These are phyloP conservation scores for Hafferia zeledoni DNA, from an alignment of 2,797 vertebrate species.

Conservation along the genomic window DNA sequence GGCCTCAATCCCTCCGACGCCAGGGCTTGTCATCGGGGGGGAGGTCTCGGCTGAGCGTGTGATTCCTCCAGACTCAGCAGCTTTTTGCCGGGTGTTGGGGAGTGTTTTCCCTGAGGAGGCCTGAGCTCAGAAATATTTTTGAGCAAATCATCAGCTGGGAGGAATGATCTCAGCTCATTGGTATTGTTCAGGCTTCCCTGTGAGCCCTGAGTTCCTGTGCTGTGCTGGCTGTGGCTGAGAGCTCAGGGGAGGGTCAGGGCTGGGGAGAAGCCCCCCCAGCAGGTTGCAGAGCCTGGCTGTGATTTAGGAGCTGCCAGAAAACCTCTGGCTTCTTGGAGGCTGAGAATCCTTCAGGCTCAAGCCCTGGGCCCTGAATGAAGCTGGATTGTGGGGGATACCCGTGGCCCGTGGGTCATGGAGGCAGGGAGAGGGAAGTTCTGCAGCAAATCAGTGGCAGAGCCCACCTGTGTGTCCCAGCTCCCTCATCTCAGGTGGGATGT, in stretches of 20 bases:
- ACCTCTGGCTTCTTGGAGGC: neutral
- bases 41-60: neutral
- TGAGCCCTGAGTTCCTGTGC: neutral
- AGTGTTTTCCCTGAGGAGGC: neutral
- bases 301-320: neutral
- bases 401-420: rapidly evolving
- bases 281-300: neutral
- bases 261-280: neutral
- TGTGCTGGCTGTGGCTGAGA: rapidly evolving
- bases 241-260: rapidly evolving
- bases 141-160: neutral
- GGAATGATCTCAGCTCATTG: neutral
- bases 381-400: neutral
- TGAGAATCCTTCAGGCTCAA: neutral
- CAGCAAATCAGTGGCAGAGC: neutral
- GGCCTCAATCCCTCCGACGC: neutral
- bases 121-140: slow-evolving; percentile 25
- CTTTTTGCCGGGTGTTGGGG: neutral
- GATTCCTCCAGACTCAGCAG: slow-evolving; percentile 3
- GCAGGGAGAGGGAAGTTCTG: neutral
- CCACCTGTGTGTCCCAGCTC: neutral
- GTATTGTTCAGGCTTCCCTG: neutral
- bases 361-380: neutral
- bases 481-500: rapidly evolving
- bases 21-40: neutral